Conservation (phyloP, 2,113 vertebrate species). For the Rhabdornis inornatus region DNA sequence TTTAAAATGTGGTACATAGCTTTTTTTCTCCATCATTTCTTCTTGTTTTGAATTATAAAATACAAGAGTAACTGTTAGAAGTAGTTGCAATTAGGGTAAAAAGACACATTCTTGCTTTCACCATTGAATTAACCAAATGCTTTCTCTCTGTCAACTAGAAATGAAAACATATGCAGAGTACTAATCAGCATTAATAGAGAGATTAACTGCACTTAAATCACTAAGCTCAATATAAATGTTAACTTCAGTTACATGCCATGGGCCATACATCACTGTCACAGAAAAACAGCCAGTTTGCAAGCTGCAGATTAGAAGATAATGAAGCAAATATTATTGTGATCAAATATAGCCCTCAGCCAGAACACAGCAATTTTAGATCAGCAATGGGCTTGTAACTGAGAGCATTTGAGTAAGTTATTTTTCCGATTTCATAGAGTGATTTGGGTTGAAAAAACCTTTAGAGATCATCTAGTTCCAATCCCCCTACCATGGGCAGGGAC, state of each 20-base stretch:
- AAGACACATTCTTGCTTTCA: neutral
- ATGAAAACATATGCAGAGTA: neutral
- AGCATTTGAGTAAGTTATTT: neutral
- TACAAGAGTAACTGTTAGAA: neutral
- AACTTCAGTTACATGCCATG: neutral
- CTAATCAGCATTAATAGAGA: slow-evolving; percentile 21
- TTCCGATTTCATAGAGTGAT: neutral
- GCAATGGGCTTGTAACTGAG: neutral
- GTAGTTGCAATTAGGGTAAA: neutral
- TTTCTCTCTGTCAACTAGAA: neutral
- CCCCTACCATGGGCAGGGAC: neutral
- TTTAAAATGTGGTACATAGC: neutral
- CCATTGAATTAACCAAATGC: neutral
- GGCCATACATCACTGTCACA: neutral
- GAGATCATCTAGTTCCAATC: neutral
- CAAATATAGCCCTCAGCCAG: neutral
- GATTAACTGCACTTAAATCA: slow-evolving; percentile 6
- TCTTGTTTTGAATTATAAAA: neutral
- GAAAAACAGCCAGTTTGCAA: neutral
- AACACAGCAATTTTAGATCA: neutral
- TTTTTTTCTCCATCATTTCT: neutral
- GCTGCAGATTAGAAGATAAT: neutral
- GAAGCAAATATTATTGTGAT: neutral
- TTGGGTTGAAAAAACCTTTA: neutral
- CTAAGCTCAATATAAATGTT: neutral